These are phyloP conservation scores for Saccostrea glomerata DNA, from an alignment of 1,140 invertebrate genomes.

Conservation along the genomic window DNA sequence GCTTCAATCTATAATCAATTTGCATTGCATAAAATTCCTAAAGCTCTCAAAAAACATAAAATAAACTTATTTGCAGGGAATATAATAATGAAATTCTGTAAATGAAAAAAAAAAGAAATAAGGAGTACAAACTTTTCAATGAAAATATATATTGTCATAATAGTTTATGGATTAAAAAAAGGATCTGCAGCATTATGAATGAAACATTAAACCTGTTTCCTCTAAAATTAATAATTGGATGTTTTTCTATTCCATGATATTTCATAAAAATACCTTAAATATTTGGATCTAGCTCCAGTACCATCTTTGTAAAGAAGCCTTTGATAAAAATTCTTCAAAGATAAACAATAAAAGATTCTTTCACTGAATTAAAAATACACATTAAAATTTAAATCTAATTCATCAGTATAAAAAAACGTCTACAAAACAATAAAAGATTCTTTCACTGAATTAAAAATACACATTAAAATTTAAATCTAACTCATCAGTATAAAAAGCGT, in stretches of 20 bases:
- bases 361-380: background rate
- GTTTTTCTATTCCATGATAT: background rate
- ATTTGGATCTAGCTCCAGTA: background rate
- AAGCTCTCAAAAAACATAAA: background rate
- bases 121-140: background rate
- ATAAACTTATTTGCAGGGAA: background rate
- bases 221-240: background rate
- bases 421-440: background rate
- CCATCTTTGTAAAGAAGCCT: slow-evolving; percentile 35
- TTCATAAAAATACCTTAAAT: background rate
- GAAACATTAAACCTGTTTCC: background rate
- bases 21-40: slow-evolving; percentile 42
- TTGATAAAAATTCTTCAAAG: background rate
- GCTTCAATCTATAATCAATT: slow-evolving; percentile 32
- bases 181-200: slow-evolving; percentile 41
- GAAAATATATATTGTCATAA: background rate
- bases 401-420: too few species aligned
- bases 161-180: background rate
- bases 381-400: too few species aligned
- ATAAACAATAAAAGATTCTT: background rate
- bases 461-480: too few species aligned
- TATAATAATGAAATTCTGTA: background rate
- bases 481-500: too few species aligned
- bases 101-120: too few species aligned
- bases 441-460: background rate